Evolutionary conservation across 2,888 invertebrate genomes (phyloP), one percentile per base, ranked within the genome.

Genomic region (Biston stratarius): DNA sequence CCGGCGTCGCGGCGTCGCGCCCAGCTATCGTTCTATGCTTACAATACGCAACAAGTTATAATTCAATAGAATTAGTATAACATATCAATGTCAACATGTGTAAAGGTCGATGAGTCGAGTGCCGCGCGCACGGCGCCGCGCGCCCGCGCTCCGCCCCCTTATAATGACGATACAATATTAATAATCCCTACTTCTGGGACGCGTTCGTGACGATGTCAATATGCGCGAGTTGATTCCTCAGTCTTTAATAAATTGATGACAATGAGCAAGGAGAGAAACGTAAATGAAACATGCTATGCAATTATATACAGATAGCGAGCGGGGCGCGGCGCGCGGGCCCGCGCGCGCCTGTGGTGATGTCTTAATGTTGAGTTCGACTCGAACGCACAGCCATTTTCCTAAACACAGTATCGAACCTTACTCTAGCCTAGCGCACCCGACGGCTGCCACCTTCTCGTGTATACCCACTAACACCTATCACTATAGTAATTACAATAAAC

Each of bases 21-120:
- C 58, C 57, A 12, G 34, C 45, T 33, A 15, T 74, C 79, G 75
- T 77, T 80, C 83, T 81, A 81, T 78, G 89, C 91, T 89, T 92
- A 92, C 88, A 91, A 90, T 91, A 92, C 89, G 91, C 92, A 92
- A 92, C 93, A 92, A 93, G 91, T 90, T 84, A 90, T 87, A 92
- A 92, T 92, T 92, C 91, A 92, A 92, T 93, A 92, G 91, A 94
- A 93, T 93, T 92, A 92, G 91, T 91, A 91, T 92, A 92, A 93
- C 92, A 92, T 92, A 91, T 92, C 92, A 92, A 92, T 91, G 89
- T 92, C 92, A 92, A 93, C 93, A 91, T 91, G 93, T 93, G 93
- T 93, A 93, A 90, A 92, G 91, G 90, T 87, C 83, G 91, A 90
- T 88, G 91, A 88, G 89, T 87, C 88, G 89, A 84, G 86, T 80